Conservation (phyloP, 2,888 invertebrate species). For the Phortica magna region DNA sequence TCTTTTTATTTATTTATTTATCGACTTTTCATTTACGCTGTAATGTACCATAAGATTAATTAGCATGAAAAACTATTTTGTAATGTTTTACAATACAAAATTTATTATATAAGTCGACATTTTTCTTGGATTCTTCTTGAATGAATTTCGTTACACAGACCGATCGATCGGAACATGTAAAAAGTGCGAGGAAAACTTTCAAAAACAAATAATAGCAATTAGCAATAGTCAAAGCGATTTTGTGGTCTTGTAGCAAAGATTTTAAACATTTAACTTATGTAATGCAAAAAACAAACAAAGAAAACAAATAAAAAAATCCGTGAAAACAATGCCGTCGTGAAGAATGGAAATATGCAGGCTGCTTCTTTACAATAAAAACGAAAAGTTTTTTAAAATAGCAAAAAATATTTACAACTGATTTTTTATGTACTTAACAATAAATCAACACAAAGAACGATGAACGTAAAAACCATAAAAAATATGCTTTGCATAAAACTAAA, state of each 20-base stretch:
- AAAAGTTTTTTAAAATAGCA: constrained; percentile 23
- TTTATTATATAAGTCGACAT: constrained; percentile 6
- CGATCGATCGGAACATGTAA: not conserved
- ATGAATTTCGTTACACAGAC: not conserved
- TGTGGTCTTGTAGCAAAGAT: constrained; percentile 14
- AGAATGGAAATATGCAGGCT: constrained; percentile 60
- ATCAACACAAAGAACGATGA: constrained; percentile 34
- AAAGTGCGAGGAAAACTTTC: not conserved
- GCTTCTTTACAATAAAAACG: constrained; percentile 61
- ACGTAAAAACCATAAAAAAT: constrained; percentile 16
- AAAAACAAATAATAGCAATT: not conserved
- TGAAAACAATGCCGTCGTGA: constrained; percentile 62
- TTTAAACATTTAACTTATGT: not conserved
- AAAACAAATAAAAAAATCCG: constrained; percentile 40
- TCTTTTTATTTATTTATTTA: constrained; percentile 49
- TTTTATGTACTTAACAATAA: constrained; percentile 43
- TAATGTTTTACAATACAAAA: constrained; percentile 24
- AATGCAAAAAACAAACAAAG: constrained; percentile 1
- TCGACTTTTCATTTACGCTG: constrained; percentile 53
- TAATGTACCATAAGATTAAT: constrained; percentile 68
- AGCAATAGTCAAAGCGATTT: constrained; percentile 8
- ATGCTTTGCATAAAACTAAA: constrained; percentile 29
- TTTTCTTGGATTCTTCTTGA: not conserved
- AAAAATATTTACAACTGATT: constrained; percentile 48
- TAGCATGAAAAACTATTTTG: constrained; percentile 51